These are phyloP conservation scores for Augochlora pura DNA, from an alignment of 1,140 invertebrate genomes.

Conservation along the genomic window DNA sequence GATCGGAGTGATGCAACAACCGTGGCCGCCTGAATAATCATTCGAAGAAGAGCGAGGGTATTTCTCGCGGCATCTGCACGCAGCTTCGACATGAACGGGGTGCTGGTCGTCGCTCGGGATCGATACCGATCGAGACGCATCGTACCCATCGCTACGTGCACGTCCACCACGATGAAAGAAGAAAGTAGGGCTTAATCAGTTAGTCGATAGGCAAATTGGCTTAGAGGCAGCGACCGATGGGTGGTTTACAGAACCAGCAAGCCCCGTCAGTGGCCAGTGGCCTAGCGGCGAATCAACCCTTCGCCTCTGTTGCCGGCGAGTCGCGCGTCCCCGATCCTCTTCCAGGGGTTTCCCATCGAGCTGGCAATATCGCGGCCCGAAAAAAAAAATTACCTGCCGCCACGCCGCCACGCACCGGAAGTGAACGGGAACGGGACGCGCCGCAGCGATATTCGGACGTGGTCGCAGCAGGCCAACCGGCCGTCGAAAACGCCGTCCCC, in stretches of 20 bases:
- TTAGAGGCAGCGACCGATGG: conserved; percentile 74
- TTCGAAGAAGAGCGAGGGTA: no score
- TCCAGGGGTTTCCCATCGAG: conserved; percentile 30
- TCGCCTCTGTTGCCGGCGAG: conserved; percentile 33
- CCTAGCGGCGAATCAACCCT: conserved; percentile 51
- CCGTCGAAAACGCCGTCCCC: no score
- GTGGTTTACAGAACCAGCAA: conserved; percentile 69
- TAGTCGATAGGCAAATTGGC: conserved; percentile 81
- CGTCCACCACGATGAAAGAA: conserved; percentile 62
- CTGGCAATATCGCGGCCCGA: not conserved
- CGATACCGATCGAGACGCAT: conserved; percentile 1
- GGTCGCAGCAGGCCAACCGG: no score
- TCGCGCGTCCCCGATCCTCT: conserved; percentile 33
- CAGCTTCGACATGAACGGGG: no score
- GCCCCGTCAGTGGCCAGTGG: conserved; percentile 63
- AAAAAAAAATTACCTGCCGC: not conserved
- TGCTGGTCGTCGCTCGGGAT: not conserved
- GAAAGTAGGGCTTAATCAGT: conserved; percentile 80
- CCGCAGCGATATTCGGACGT: no score
- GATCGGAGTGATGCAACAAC: no score
- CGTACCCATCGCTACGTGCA: not conserved
- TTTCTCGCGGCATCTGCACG: no score
- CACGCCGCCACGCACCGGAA: not conserved
- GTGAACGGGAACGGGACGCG: not conserved
- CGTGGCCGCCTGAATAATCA: no score